Evolutionary conservation across 2,888 invertebrate species (phyloP).

Genomic region (Oscheius sp.): DNA sequence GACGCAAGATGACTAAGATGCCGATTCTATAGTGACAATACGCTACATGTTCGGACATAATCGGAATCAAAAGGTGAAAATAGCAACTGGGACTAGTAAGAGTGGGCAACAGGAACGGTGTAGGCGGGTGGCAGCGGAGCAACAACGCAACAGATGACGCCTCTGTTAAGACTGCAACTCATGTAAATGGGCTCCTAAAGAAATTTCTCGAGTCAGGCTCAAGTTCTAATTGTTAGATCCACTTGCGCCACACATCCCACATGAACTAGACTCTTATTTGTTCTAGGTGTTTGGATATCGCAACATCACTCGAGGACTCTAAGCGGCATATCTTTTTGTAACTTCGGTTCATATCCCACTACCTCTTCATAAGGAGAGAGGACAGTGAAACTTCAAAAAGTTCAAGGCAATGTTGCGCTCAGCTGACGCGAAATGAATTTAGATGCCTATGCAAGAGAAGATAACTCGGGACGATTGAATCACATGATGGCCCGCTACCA

Average conservation of each 20-base stretch:
- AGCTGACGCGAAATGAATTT: slow-evolving; percentile 20
- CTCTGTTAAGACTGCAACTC: slow-evolving; percentile 17
- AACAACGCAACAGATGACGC: slow-evolving; percentile 27
- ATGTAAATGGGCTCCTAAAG: not conserved
- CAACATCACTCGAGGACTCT: slow-evolving; percentile 35
- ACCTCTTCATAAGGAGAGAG: no score
- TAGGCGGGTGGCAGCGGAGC: slow-evolving; percentile 11
- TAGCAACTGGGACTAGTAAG: slow-evolving; percentile 8
- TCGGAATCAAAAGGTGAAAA: slow-evolving; percentile 12
- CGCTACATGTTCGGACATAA: not conserved
- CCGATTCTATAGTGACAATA: no score
- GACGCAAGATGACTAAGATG: no score
- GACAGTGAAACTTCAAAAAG: not conserved
- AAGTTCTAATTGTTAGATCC: slow-evolving; percentile 34
- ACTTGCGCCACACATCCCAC: slow-evolving; percentile 36
- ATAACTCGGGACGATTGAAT: slow-evolving; percentile 25
- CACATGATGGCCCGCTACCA: slow-evolving; percentile 4
- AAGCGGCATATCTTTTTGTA: slow-evolving; percentile 37
- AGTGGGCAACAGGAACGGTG: slow-evolving; percentile 7
- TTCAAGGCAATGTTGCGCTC: not conserved
- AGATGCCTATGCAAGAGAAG: slow-evolving; percentile 1
- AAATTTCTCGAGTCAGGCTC: slow-evolving; percentile 12
- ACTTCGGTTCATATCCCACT: not conserved
- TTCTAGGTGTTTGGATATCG: slow-evolving; percentile 35
- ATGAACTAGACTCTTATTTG: slow-evolving; percentile 35